Conservation (phyloP, 2,113 vertebrate species). For the Rhinolophus ferrumequinum region DNA sequence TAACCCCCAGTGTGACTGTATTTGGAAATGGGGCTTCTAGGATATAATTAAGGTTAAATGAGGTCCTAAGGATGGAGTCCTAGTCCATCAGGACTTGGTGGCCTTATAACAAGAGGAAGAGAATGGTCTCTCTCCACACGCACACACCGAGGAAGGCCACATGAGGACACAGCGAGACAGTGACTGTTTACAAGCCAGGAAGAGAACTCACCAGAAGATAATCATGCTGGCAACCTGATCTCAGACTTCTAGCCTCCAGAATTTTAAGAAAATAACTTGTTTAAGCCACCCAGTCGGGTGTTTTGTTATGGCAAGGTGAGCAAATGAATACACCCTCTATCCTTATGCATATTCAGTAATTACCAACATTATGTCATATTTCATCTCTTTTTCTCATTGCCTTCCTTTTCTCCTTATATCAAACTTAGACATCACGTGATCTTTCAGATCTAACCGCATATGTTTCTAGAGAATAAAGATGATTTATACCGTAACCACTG, state of each 20-base stretch:
- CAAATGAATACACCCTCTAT: background rate
- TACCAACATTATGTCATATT: background rate
- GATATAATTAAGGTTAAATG: background rate
- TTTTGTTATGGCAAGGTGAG: background rate
- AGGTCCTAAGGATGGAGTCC: background rate
- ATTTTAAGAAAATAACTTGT: background rate
- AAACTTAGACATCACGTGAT: background rate
- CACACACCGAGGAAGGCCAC: background rate
- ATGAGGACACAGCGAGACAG: background rate
- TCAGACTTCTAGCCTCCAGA: background rate
- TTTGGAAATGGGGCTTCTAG: background rate
- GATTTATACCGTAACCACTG: background rate
- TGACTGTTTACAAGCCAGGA: background rate
- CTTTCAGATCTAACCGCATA: background rate
- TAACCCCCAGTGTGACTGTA: background rate
- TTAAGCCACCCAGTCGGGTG: background rate
- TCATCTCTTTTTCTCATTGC: fast-evolving
- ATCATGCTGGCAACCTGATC: background rate
- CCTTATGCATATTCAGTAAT: background rate
- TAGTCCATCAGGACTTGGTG: background rate
- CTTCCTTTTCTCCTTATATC: background rate
- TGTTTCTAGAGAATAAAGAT: background rate
- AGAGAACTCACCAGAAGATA: background rate
- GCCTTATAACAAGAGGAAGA: background rate
- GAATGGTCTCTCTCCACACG: background rate